phyloP scores from a whole-genome alignment of 1,140 invertebrate species.

The Uloborus diversus region DNA sequence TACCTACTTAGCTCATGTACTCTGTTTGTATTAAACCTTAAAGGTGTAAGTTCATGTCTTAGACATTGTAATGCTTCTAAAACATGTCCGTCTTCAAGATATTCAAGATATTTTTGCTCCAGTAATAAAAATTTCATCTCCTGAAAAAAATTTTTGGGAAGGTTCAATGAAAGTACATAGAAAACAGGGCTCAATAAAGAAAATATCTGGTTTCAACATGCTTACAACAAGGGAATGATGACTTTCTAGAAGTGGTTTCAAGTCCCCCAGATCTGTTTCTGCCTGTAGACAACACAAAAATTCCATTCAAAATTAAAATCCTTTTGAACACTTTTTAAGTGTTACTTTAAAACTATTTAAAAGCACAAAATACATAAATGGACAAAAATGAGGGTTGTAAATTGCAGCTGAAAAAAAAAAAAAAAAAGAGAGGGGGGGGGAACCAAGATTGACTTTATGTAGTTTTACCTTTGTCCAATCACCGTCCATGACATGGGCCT shows the following conservation, averaged over 20 bases:
- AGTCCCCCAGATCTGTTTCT: slow-evolving; percentile 79
- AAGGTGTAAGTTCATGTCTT: slow-evolving; percentile 91
- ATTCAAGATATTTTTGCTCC: slow-evolving; percentile 97
- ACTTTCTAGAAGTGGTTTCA: slow-evolving; percentile 79
- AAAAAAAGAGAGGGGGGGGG: background rate
- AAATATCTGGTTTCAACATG: slow-evolving; percentile 32
- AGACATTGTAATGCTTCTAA: slow-evolving; percentile 93
- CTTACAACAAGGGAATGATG: slow-evolving; percentile 77
- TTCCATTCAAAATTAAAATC: too few species aligned
- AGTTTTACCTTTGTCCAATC: slow-evolving; percentile 84
- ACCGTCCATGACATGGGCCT: slow-evolving; percentile 91
- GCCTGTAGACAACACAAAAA: too few species aligned
- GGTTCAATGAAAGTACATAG: slow-evolving; percentile 7
- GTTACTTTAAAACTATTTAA: too few species aligned
- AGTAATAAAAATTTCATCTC: slow-evolving; percentile 97
- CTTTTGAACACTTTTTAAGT: too few species aligned
- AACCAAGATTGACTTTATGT: background rate
- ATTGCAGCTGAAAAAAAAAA: background rate
- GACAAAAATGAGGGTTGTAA: too few species aligned
- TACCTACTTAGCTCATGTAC: slow-evolving; percentile 85
- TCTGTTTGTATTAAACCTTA: slow-evolving; percentile 91
- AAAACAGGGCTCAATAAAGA: slow-evolving; percentile 1
- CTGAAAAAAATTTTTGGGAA: slow-evolving; percentile 71
- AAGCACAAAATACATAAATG: too few species aligned
- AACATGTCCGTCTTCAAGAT: slow-evolving; percentile 88